Percentiles rank a stretch among this genome's conserved stretches.
Conservation (phyloP, 2,797 vertebrate species). For the Oreortyx pictus region DNA sequence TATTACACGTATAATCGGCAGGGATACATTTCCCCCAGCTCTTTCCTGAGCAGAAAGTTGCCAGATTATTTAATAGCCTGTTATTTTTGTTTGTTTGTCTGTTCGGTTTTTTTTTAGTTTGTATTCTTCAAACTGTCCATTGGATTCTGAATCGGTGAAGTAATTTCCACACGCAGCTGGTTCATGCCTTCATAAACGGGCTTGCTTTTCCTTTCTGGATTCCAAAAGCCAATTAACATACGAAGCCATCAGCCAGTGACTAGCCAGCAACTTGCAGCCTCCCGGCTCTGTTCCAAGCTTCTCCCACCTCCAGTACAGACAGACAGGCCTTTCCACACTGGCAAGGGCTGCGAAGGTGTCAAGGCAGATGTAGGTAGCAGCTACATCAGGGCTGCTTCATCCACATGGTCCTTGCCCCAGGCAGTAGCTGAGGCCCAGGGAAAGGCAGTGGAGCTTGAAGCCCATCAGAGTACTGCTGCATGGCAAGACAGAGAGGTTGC, state of each 20-base stretch:
- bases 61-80: slow-evolving; percentile 27
- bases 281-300: not conserved
- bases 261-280: not conserved
- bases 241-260: not conserved
- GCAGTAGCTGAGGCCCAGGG: fast-evolving
- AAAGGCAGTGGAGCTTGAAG: not conserved
- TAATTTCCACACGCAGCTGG: slow-evolving; percentile 55
- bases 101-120: not conserved
- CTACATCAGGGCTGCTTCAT: not conserved
- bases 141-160: slow-evolving; percentile 34
- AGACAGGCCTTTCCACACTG: not conserved
- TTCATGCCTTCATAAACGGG: not conserved
- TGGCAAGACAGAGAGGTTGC: not conserved
- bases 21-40: slow-evolving; percentile 17
- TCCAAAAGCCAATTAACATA: slow-evolving; percentile 39
- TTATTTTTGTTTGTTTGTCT: not conserved
- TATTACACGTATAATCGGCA: slow-evolving; percentile 59
- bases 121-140: slow-evolving; percentile 5
- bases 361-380: not conserved
- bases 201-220: slow-evolving; percentile 25
- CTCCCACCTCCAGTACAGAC: not conserved
- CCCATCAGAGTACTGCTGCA: fast-evolving
- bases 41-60: slow-evolving; percentile 56
- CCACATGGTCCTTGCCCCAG: fast-evolving
- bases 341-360: not conserved